Conservation (phyloP, 2,888 invertebrate species). For the Reticulitermes lucifugus region DNA sequence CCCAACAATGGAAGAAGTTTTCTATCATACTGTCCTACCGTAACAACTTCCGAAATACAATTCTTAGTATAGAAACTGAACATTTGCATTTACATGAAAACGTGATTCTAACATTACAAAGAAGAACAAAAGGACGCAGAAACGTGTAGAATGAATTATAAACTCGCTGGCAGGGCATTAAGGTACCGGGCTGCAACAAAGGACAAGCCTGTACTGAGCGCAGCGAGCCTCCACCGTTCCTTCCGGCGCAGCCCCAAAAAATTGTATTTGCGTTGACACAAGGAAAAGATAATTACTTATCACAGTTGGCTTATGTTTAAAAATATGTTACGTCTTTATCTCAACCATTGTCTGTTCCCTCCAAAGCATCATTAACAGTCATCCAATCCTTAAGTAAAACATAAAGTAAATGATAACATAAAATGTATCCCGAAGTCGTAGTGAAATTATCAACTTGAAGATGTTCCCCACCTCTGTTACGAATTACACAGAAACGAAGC, state of each 20-base stretch:
- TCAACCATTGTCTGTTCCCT: neutral
- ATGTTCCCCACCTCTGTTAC: neutral
- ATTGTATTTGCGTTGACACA: neutral
- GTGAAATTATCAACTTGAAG: neutral
- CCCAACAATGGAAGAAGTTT: no score
- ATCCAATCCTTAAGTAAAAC: neutral
- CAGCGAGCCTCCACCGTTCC: neutral
- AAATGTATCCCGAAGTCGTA: neutral
- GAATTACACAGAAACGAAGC: neutral
- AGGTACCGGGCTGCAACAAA: neutral
- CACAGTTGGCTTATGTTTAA: conserved; percentile 24
- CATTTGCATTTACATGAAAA: neutral
- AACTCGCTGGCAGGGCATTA: neutral
- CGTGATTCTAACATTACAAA: neutral
- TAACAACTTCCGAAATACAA: neutral
- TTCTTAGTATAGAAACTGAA: neutral
- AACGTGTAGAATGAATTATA: neutral
- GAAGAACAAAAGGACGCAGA: conserved; percentile 1
- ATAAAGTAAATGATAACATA: neutral
- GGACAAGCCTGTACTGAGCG: neutral
- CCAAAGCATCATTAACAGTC: no score
- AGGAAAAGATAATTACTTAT: neutral
- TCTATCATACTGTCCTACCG: neutral
- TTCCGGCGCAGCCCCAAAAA: neutral
- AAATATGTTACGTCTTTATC: neutral